Evolutionary conservation across 2,888 invertebrate genomes (phyloP), one percentile per base, ranked within the genome.

Genomic region (Aleiodes leptofemur): DNA sequence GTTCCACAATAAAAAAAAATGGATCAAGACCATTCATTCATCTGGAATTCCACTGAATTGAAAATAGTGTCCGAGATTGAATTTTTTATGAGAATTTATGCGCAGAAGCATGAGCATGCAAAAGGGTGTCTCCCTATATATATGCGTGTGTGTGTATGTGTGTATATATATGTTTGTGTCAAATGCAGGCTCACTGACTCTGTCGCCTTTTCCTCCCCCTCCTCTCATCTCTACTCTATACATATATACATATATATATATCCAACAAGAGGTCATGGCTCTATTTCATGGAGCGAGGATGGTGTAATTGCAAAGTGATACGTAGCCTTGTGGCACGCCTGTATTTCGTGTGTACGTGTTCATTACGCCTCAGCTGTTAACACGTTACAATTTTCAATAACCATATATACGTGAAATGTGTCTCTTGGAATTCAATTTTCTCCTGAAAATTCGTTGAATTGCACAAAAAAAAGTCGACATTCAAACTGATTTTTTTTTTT

Each of bases 11-110:
- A 34, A 34, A 34, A 34, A 34, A 34, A 34, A 34, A 34, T 4
- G 4, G 6, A 34, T 6, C 23, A 23, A 3, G 34, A 6, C 69
- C 34, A 53, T 34, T 23, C 23, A 23, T 23, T 23, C 23, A 51
- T 29, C 29, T 53, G 14, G n/a, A 61, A 72, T 61, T 31, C 59
- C 43, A 48, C 48, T 31, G 72, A 72, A 72, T 64, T 72, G 72
- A 72, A 72, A 61, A 72, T 72, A 72, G 61, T 29, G 50, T 29
- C 64, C 61, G 72, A 72, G 72, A 72, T 72, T 72, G 72, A 72
- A 72, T 72, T 72, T 72, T 72, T 72, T 72, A 72, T 72, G 72
- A 29, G 72, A 72, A 72, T 72, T 72, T 72, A 72, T 72, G 59
- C 59, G 16, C 61, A 51, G 55, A 55, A 55, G 31, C 29, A 14